Percentiles rank a stretch among this genome's conserved stretches.
Evolutionary conservation across 2,113 vertebrate species (phyloP).

Genomic region (Boulengeromyrus knoepffleri): DNA sequence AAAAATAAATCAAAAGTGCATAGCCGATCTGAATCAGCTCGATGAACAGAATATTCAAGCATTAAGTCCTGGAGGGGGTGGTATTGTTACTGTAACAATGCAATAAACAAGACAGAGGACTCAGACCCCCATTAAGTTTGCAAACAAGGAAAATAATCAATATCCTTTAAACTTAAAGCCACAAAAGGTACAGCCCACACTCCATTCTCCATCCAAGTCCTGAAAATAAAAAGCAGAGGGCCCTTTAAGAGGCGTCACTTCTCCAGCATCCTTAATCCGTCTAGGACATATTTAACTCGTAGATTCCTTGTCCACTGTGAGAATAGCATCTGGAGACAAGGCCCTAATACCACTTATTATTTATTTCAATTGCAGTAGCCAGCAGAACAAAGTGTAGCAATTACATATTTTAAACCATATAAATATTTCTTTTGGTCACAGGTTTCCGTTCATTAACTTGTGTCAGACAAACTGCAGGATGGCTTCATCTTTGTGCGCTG

Average conservation of each 20-base stretch:
- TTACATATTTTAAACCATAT: constrained; percentile 35
- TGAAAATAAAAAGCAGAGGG: constrained; percentile 22
- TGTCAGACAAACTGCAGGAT: background rate
- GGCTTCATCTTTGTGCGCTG: background rate
- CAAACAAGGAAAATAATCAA: constrained; percentile 3
- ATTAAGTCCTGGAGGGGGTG: background rate
- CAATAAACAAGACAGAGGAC: background rate
- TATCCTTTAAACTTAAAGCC: constrained; percentile 9
- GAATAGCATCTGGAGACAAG: background rate
- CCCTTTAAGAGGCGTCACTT: background rate
- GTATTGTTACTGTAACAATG: background rate
- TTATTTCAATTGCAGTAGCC: constrained; percentile 19
- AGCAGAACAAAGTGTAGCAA: constrained; percentile 26
- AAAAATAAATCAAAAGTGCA: background rate
- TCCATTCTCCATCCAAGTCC: constrained; percentile 22
- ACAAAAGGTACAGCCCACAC: background rate
- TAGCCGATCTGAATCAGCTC: background rate
- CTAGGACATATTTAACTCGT: background rate
- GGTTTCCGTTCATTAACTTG: background rate
- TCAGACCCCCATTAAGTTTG: background rate
- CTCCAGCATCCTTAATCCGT: background rate
- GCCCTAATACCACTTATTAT: background rate
- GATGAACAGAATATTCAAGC: background rate
- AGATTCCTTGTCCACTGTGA: background rate
- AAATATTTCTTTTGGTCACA: constrained; percentile 26